These are phyloP conservation scores for Cataglyphis hispanica DNA, from an alignment of 1,140 invertebrate genomes.

Conservation along the genomic window DNA sequence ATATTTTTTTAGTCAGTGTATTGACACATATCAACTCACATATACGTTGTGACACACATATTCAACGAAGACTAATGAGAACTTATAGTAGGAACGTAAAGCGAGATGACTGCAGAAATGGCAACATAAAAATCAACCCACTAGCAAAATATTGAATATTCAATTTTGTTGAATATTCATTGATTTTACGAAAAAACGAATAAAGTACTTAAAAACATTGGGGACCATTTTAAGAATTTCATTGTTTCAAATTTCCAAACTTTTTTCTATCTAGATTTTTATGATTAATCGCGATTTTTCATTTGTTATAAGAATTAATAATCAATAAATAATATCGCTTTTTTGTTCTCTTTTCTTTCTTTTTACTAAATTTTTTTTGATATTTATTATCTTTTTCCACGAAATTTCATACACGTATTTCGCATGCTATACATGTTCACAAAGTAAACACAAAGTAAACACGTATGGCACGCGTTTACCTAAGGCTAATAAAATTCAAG, in stretches of 20 bases:
- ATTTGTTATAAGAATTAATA: neutral
- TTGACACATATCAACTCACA: constrained; percentile 49
- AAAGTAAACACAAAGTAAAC: constrained; percentile 57
- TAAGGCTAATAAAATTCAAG: constrained; percentile 27
- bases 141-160: neutral
- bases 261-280: neutral
- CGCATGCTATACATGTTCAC: neutral
- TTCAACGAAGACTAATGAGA: constrained; percentile 1
- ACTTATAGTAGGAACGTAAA: constrained; percentile 39
- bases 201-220: neutral
- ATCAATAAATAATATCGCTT: neutral
- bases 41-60: constrained; percentile 66
- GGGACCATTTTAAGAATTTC: neutral
- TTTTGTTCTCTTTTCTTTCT: too few species aligned
- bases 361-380: neutral
- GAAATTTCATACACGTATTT: neutral
- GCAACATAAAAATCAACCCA: neutral
- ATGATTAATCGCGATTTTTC: neutral
- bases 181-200: constrained; percentile 28
- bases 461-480: constrained; percentile 26
- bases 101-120: neutral
- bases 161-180: neutral
- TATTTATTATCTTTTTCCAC: neutral
- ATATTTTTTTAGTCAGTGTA: constrained; percentile 57
- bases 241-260: neutral